Conservation (phyloP, 2,113 vertebrate species). For the Sclerurus mexicanus region DNA sequence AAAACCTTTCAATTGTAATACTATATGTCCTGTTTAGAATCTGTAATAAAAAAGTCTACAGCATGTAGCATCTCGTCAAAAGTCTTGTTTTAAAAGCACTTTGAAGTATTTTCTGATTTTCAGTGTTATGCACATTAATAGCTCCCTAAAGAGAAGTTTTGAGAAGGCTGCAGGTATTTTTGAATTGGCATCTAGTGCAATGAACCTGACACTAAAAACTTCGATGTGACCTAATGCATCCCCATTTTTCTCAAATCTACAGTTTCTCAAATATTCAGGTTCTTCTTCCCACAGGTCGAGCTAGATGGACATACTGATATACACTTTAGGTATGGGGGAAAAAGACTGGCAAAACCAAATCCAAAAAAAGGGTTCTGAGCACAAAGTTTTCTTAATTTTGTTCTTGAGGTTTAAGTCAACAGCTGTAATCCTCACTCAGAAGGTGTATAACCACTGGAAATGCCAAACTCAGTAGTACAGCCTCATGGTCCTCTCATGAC, state of each 20-base stretch:
- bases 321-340: neutral
- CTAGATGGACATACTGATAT: neutral
- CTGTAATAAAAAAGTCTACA: neutral
- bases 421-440: neutral
- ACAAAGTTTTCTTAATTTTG: neutral
- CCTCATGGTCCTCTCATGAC: neutral
- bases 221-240: neutral
- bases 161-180: neutral
- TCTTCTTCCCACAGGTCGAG: neutral
- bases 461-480: neutral
- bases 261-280: neutral
- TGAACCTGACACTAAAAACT: neutral
- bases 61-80: neutral
- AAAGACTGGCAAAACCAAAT: neutral
- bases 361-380: neutral
- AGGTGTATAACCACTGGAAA: neutral
- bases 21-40: neutral
- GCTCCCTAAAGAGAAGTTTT: neutral
- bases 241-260: neutral
- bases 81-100: neutral
- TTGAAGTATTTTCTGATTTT: neutral
- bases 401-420: neutral
- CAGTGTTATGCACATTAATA: neutral
- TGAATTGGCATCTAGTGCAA: neutral
- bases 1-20: neutral